Base-by-base conservation (phyloP, 1,140 invertebrate genomes). In the Tachypleus tridentatus region DNA sequence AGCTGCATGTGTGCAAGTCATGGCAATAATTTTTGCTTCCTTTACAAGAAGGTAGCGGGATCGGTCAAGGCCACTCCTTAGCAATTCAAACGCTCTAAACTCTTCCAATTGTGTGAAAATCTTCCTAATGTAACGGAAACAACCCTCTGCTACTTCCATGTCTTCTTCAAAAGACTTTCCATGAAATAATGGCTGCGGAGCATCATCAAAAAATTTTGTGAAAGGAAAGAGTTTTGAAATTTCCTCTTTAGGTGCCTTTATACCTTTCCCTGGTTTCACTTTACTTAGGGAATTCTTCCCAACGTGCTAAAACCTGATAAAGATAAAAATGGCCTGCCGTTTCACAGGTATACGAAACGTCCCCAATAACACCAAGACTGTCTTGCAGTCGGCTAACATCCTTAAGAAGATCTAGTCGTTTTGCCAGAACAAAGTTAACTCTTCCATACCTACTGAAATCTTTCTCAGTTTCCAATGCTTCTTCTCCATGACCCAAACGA, bases 1-100 rank as follows among this genome's bases (percentile, higher is more conserved):
- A 1, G 97, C 97, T 10, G 97, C 97, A 78, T 99, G 97, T 0
- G 97, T 99, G 81, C 97, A 99, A 3, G 97, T 99, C 97, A 99
- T 99, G 3, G 97, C 97, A 71, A 99, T 99, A 49, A 99, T 97
- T 80, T 98, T 99, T 0, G 97, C 97, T 78, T 99, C 97, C 76
- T 98, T 98, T 0, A 99, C 94, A 3, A 99, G 77, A 10, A 99
- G 79, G 77, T 99, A 99, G 68, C 97, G 91, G 0, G 94, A 93
- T 60, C 96, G 81, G 77, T 99, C 97, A 7, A 95, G 77, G 4
- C 97, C 97, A 67, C 91, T 97, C 51, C 97, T 81, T 65, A 84
- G 72, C 70, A 80, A 71, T 77, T 99, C 97, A 80, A 99, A 99
- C 0, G 97, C 95, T 63, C 95, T 82, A 73, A 99, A 99, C 75